Conservation (phyloP, 2,797 vertebrate genomes). For the Lepidocolaptes lacrymiger region DNA sequence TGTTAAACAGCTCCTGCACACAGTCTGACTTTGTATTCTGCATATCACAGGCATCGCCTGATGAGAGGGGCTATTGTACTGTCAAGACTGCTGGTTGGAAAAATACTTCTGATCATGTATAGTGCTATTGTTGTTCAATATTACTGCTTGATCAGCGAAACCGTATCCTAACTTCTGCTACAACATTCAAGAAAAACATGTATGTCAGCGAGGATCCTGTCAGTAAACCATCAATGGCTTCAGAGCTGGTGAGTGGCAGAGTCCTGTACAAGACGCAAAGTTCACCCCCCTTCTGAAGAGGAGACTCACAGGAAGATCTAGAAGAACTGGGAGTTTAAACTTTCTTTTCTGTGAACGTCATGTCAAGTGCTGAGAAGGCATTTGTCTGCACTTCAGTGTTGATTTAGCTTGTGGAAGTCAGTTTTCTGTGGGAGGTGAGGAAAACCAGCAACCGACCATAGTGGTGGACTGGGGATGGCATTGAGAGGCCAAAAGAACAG, state of each 20-base stretch:
- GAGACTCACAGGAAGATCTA: not conserved
- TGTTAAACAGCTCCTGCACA: slow-evolving; percentile 62
- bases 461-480: not conserved
- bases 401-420: not conserved
- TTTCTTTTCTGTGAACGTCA: not conserved
- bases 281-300: not conserved
- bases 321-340: not conserved
- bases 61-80: slow-evolving; percentile 76
- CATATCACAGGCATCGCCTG: not conserved
- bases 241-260: not conserved
- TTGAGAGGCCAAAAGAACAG: not conserved
- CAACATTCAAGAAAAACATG: not conserved
- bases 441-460: not conserved
- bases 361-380: not conserved
- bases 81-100: slow-evolving; percentile 31
- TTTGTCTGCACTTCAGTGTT: not conserved
- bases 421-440: not conserved
- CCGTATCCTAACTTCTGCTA: not conserved
- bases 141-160: not conserved
- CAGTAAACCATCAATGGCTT: not conserved
- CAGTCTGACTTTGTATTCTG: slow-evolving; percentile 68
- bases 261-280: not conserved
- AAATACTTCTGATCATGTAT: slow-evolving; percentile 46
- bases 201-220: not conserved
- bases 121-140: slow-evolving; percentile 41